Conservation (phyloP, 2,888 invertebrate species). For the Pterobdella sp. region DNA sequence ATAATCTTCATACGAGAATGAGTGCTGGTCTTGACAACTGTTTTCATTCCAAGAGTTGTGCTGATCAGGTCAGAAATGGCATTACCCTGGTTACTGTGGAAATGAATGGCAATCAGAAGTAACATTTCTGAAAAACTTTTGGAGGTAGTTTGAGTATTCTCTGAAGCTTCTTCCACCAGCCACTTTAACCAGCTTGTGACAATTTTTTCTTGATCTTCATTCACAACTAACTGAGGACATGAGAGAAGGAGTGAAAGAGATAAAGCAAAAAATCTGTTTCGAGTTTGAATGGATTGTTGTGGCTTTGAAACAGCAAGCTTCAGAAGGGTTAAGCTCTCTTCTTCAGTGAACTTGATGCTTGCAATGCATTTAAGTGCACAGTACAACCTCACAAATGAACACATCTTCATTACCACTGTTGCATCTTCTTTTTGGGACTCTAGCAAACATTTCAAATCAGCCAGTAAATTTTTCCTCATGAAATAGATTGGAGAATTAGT, state of each 20-base stretch:
- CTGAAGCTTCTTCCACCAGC: slow-evolving; percentile 54
- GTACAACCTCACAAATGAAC: slow-evolving; percentile 78
- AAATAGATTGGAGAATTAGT: slow-evolving; percentile 58
- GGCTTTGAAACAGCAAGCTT: slow-evolving; percentile 74
- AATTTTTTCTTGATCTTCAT: slow-evolving; percentile 70
- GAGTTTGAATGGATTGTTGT: slow-evolving; percentile 78
- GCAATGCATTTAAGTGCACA: slow-evolving; percentile 87
- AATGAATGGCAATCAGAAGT: slow-evolving; percentile 88
- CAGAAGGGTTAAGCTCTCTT: slow-evolving; percentile 75
- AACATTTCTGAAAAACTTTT: slow-evolving; percentile 81
- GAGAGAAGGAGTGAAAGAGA: slow-evolving; percentile 88
- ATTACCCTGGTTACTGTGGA: slow-evolving; percentile 84
- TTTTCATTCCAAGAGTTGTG: slow-evolving; percentile 85
- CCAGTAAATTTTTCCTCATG: slow-evolving; percentile 63
- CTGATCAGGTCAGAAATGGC: slow-evolving; percentile 89
- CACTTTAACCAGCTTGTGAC: slow-evolving; percentile 83
- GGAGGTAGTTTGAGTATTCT: slow-evolving; percentile 56
- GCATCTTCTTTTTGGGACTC: slow-evolving; percentile 53
- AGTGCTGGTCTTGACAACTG: slow-evolving; percentile 47
- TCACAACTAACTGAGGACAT: slow-evolving; percentile 68
- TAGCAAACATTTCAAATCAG: slow-evolving; percentile 42
- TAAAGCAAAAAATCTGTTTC: slow-evolving; percentile 71
- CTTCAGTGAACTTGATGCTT: slow-evolving; percentile 84
- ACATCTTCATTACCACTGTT: slow-evolving; percentile 69
- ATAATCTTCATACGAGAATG: slow-evolving; percentile 52